These are phyloP conservation scores for Syndactyla subalaris DNA, from an alignment of 2,797 vertebrate species.

Conservation along the genomic window DNA sequence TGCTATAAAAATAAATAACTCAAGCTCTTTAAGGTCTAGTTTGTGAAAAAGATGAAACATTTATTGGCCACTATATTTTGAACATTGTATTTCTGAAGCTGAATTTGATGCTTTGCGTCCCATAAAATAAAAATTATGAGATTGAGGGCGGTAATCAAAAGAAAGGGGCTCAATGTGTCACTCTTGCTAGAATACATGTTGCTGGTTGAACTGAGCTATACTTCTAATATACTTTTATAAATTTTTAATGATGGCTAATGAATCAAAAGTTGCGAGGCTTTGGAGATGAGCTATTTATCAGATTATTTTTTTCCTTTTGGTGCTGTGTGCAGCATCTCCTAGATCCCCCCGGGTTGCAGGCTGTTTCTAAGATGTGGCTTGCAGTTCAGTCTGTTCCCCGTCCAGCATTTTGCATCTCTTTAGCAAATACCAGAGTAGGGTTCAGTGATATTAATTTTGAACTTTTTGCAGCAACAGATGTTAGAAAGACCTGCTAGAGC, in stretches of 20 bases:
- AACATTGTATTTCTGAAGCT: constrained; percentile 63
- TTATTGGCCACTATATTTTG: constrained; percentile 57
- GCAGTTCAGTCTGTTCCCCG: background rate
- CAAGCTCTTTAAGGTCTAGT: constrained; percentile 62
- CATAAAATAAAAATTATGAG: constrained; percentile 64
- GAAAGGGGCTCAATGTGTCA: constrained; percentile 39
- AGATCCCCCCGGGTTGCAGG: background rate
- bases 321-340: background rate
- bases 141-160: constrained; percentile 52
- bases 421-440: background rate
- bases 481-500: background rate
- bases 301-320: background rate
- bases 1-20: constrained; percentile 72
- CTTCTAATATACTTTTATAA: constrained; percentile 16
- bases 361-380: background rate
- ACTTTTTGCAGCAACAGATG: background rate
- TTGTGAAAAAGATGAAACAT: constrained; percentile 60
- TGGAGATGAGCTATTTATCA: background rate
- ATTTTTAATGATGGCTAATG: constrained; percentile 46
- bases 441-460: background rate
- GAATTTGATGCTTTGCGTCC: constrained; percentile 45
- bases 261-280: constrained; percentile 26
- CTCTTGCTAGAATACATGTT: background rate
- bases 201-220: constrained; percentile 10
- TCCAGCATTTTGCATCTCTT: background rate